Evolutionary conservation across 2,797 vertebrate genomes (phyloP).

Genomic region (Esox masquinongy): DNA sequence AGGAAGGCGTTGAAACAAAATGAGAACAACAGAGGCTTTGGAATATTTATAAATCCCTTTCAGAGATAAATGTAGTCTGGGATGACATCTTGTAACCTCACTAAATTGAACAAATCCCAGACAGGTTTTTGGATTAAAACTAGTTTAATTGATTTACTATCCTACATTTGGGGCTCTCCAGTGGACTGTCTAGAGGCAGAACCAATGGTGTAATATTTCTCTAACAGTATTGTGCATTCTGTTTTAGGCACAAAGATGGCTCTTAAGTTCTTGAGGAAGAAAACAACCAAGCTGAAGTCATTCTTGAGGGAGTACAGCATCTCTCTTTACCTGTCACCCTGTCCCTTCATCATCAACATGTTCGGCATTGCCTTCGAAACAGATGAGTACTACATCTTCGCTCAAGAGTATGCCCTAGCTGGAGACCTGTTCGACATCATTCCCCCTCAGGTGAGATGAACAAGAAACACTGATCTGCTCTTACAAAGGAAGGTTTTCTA

Average conservation of each 20-base stretch:
- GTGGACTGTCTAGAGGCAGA: not conserved
- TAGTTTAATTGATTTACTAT: conserved; percentile 42
- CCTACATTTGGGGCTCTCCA: conserved; percentile 19
- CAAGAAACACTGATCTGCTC: no score
- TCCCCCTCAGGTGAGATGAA: conserved; percentile 75
- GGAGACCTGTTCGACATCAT: conserved; percentile 84
- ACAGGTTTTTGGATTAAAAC: conserved; percentile 21
- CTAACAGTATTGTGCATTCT: not conserved
- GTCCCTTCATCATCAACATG: conserved; percentile 83
- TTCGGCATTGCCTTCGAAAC: conserved; percentile 81
- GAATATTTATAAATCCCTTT: conserved; percentile 38
- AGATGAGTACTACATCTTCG: conserved; percentile 79
- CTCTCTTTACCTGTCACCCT: conserved; percentile 79
- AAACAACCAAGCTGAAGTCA: conserved; percentile 80
- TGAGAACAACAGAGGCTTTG: conserved; percentile 20
- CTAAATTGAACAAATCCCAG: conserved; percentile 48
- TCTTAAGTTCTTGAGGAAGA: conserved; percentile 80
- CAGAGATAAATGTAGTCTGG: not conserved
- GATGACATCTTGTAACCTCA: conserved; percentile 6
- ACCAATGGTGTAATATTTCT: not conserved
- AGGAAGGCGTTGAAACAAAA: not conserved
- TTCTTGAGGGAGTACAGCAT: conserved; percentile 81
- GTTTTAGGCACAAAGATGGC: conserved; percentile 79
- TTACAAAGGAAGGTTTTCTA: not conserved
- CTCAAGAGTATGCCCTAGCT: conserved; percentile 78